These are phyloP conservation scores for Archocentrus centrarchus DNA, from an alignment of 2,113 vertebrate genomes.

Conservation along the genomic window DNA sequence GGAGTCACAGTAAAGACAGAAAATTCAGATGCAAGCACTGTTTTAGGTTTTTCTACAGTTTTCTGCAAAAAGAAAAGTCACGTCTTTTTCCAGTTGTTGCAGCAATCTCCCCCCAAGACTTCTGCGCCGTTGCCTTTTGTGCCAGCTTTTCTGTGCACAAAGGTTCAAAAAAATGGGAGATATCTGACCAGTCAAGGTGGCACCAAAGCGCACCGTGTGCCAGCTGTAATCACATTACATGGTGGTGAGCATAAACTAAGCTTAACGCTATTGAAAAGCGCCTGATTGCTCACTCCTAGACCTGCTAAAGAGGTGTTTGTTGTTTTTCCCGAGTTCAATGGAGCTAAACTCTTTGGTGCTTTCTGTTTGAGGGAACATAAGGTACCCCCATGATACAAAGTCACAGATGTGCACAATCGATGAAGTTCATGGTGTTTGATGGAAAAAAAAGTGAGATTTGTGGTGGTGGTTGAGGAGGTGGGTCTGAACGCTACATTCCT, in stretches of 20 bases:
- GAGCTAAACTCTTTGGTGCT: constrained; percentile 2
- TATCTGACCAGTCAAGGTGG: constrained; percentile 1
- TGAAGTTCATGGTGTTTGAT: constrained; percentile 78
- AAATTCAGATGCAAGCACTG: not conserved
- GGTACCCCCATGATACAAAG: not conserved
- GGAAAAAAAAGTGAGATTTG: constrained; percentile 60
- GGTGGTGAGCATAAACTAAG: not conserved
- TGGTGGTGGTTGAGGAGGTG: constrained; percentile 8
- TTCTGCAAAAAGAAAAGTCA: not conserved
- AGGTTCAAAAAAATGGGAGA: not conserved
- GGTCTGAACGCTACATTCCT: constrained; percentile 72
- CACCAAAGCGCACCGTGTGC: not conserved
- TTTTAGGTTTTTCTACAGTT: not conserved
- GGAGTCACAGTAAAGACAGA: not conserved
- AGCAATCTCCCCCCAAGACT: not conserved
- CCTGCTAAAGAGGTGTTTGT: not conserved
- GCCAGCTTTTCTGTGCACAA: not conserved
- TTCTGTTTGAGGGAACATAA: constrained; percentile 7
- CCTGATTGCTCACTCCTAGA: not conserved
- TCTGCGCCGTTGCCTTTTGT: not conserved
- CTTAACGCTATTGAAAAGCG: constrained; percentile 8
- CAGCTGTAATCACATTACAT: not conserved
- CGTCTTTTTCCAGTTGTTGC: not conserved
- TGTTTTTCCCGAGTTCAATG: not conserved
- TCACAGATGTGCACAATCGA: constrained; percentile 29